Percentiles rank a stretch among this genome's conserved stretches.
Evolutionary conservation across 2,888 invertebrate genomes (phyloP).

Genomic region (Cataglyphis rosenhaueri): DNA sequence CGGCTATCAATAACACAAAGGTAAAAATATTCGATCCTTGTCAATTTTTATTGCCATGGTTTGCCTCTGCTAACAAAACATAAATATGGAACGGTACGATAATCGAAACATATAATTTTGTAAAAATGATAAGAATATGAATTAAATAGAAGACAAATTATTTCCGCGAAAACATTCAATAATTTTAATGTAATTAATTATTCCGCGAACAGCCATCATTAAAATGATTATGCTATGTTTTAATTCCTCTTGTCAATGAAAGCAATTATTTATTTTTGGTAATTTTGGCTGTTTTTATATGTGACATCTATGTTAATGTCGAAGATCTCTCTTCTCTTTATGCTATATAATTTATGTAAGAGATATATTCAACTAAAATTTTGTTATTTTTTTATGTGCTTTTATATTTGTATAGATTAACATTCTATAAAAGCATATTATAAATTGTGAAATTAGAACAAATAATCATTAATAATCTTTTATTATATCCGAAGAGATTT

Average conservation of each 20-base stretch:
- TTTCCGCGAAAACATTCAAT: not conserved
- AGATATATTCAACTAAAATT: constrained; percentile 19
- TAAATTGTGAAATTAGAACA: constrained; percentile 11
- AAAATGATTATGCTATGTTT: not conserved
- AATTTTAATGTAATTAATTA: not conserved
- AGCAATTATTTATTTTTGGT: constrained; percentile 6
- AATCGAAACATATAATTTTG: constrained; percentile 37
- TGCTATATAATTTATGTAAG: not conserved
- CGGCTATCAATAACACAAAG: constrained; percentile 66
- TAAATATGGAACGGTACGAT: constrained; percentile 22
- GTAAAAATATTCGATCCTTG: not conserved
- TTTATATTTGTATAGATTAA: not conserved
- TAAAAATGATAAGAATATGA: constrained; percentile 23
- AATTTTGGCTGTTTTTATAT: not conserved
- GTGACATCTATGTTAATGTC: not conserved
- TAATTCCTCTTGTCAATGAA: not conserved
- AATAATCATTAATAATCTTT: not conserved
- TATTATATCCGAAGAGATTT: not conserved
- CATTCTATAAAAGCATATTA: not conserved
- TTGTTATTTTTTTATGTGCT: constrained; percentile 13
- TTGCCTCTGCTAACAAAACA: constrained; percentile 1
- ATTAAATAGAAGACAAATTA: not conserved
- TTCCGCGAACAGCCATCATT: not conserved
- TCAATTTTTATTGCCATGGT: constrained; percentile 29
- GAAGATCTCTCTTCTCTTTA: not conserved